Base-by-base conservation (phyloP, 1,140 invertebrate species). In the Drosophila willistoni region DNA sequence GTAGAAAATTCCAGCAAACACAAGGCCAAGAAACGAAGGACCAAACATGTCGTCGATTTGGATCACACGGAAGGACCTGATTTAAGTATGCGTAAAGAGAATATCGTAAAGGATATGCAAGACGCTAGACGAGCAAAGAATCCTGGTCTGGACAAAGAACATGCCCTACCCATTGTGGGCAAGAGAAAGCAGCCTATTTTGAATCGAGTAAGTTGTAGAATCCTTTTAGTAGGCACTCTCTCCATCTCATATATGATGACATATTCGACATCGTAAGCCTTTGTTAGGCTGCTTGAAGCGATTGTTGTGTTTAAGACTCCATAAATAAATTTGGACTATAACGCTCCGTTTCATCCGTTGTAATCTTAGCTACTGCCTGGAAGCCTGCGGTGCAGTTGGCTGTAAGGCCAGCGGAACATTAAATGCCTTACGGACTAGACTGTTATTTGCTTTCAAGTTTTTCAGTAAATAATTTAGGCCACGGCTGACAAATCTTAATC, bases 131-230 rank as follows among this genome's bases (percentile, higher is more conserved):
- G 95, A 7, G 84, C 96, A 39, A 93, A 68, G 7, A 34, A 74
- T n/a, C 64, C 95, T 7, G 95, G 94, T 25, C 94, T 96, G 81
- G 96, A 96, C 80, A 93, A 94, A 82, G 77, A 94, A 22, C 93
- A 95, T 61, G 78, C 91, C 19, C 89, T 96, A 9, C 95, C 95
- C 7, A 93, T 94, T 73, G 82, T 94, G 2, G 95, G 93, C 74
- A 93, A 95, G 34, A 94, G 93, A 72, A 94, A 92, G 89, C 90
- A 95, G 56, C 94, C 93, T 73, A 91, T 93, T 47, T 77, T 94
- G 68, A 94, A 94, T 86, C 94, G 93, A 93, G 95, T 96, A 92
- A 81, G 83, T 84, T 34, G 7, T n/a, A 57, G 0, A 39, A 64
- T 13, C 36, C 12, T 39, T 12, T 29, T 29, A 29, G 6, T 0